A percentile compares a stretch with the other conserved stretches of the same genome.
phyloP scores from a whole-genome alignment of 2,797 vertebrate genomes.

The Ptychadena robeensis region DNA sequence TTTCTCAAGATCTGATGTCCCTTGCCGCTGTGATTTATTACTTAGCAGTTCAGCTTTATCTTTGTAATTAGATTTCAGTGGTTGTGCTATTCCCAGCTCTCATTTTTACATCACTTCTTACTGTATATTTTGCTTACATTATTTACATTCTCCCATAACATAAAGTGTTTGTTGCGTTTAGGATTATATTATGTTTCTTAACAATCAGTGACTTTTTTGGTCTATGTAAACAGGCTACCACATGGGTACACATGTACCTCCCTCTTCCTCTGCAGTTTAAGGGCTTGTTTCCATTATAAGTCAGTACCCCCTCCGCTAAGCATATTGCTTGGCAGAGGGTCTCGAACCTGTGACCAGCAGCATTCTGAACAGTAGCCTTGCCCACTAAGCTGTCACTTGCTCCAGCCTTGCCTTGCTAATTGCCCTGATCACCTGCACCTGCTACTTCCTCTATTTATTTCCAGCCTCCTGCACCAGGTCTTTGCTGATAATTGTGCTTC shows the following conservation, averaged over 20 bases:
- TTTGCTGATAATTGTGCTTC: too few species aligned
- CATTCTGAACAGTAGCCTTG: too few species aligned
- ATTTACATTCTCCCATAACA: not conserved
- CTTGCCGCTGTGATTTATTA: not conserved
- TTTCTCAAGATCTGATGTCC: not conserved
- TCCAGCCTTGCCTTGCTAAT: too few species aligned
- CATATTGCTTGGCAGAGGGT: too few species aligned
- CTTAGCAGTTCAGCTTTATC: not conserved
- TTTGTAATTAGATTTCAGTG: constrained; percentile 6
- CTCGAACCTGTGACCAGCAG: too few species aligned
- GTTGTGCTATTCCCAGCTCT: not conserved
- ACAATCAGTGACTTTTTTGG: not conserved
- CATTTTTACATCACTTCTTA: not conserved
- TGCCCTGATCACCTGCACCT: too few species aligned
- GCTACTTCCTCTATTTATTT: too few species aligned
- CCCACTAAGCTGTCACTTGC: too few species aligned
- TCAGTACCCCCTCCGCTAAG: too few species aligned
- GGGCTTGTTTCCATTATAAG: not conserved
- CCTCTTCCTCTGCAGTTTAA: too few species aligned
- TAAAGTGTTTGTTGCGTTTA: not conserved
- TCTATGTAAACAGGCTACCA: not conserved
- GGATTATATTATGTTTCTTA: not conserved
- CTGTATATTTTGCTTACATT: not conserved
- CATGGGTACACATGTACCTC: not conserved
- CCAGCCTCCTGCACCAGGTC: too few species aligned